Conservation (phyloP, 2,113 vertebrate species). For the Pristiophorus japonicus region DNA sequence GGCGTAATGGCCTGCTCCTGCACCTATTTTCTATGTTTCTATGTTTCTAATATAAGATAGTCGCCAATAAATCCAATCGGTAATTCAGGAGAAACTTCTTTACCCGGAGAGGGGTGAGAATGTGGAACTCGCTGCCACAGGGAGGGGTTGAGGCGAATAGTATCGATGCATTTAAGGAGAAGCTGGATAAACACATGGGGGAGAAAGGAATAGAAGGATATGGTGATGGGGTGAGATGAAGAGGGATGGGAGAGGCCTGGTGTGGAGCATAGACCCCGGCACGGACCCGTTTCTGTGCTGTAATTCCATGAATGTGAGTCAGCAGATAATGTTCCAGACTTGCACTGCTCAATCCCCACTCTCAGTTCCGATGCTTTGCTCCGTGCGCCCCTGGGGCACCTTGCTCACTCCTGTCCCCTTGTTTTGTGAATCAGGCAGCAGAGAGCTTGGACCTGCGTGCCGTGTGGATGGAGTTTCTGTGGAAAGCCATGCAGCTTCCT, state of each 20-base stretch:
- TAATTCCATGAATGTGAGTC: not conserved
- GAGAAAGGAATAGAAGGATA: not conserved
- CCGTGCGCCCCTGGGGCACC: not conserved
- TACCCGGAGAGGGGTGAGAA: too few species aligned
- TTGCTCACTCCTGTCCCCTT: not conserved
- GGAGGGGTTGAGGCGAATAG: not conserved
- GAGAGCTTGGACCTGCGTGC: constrained; percentile 53
- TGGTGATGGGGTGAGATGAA: not conserved
- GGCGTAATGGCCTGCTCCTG: too few species aligned
- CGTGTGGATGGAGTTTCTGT: constrained; percentile 56
- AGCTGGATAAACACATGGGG: not conserved
- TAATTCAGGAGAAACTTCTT: too few species aligned
- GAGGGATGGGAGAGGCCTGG: not conserved
- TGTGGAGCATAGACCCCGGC: not conserved
- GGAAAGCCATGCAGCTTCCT: constrained; percentile 56
- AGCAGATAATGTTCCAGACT: not conserved
- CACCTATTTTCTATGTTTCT: too few species aligned
- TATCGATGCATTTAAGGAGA: not conserved
- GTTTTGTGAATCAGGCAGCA: constrained; percentile 51
- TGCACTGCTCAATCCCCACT: not conserved
- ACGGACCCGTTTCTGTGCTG: not conserved
- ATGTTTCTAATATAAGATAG: too few species aligned
- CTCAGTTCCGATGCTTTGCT: not conserved
- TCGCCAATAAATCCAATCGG: too few species aligned
- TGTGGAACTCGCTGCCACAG: not conserved